Conservation (phyloP, 2,113 vertebrate species). For the Amphilophus citrinellus region DNA sequence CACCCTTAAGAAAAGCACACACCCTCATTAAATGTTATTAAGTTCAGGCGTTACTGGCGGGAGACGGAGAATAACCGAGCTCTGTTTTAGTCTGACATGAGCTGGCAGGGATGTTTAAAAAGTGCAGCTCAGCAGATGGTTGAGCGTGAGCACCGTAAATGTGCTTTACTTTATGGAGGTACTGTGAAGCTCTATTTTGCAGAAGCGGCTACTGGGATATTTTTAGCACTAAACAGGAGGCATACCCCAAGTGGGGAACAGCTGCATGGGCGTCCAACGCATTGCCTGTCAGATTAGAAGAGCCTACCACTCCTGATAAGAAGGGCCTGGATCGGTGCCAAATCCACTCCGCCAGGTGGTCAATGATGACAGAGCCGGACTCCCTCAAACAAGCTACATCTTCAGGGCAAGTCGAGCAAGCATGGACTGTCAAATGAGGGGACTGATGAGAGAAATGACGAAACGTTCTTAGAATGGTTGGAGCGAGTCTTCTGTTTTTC, state of each 20-base stretch:
- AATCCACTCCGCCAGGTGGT: slow-evolving; percentile 72
- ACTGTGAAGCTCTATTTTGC: slow-evolving; percentile 51
- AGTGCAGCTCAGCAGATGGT: slow-evolving; percentile 18
- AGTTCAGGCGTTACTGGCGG: slow-evolving; percentile 42
- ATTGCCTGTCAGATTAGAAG: slow-evolving; percentile 77
- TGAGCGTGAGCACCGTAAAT: not conserved
- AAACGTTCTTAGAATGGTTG: slow-evolving; percentile 41
- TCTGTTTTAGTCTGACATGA: slow-evolving; percentile 31
- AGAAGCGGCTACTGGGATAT: slow-evolving; percentile 72
- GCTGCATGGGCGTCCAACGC: slow-evolving; percentile 73
- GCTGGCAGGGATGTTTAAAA: slow-evolving; percentile 23
- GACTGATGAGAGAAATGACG: not conserved
- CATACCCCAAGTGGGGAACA: slow-evolving; percentile 75
- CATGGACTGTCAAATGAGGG: slow-evolving; percentile 22
- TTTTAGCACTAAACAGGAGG: slow-evolving; percentile 79
- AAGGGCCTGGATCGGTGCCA: slow-evolving; percentile 61
- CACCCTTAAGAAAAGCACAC: slow-evolving; percentile 58
- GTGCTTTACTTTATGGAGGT: slow-evolving; percentile 27
- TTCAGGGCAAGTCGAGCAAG: slow-evolving; percentile 13
- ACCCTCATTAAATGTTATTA: slow-evolving; percentile 60
- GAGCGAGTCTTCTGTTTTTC: slow-evolving; percentile 43
- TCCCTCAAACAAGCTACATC: slow-evolving; percentile 11
- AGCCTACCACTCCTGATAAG: slow-evolving; percentile 70
- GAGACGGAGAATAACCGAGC: slow-evolving; percentile 36
- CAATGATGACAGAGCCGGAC: slow-evolving; percentile 56